phyloP scores from a whole-genome alignment of 2,888 invertebrate genomes.

The Parthenolecanium corni region DNA sequence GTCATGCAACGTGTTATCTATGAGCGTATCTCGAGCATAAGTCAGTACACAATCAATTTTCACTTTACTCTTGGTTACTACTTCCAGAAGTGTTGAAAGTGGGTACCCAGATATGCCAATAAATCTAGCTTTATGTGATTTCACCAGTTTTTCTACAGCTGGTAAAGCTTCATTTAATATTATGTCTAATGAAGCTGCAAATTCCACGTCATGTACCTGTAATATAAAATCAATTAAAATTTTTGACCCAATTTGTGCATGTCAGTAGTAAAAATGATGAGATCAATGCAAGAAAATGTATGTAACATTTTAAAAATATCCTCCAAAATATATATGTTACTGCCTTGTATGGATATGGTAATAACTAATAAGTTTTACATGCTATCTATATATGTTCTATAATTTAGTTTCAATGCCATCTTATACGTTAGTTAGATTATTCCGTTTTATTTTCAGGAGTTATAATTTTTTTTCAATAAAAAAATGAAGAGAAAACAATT shows the following conservation, averaged over 20 bases:
- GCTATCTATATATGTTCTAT: background rate
- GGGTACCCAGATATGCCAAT: slow-evolving; percentile 86
- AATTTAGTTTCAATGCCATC: background rate
- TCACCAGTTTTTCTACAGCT: slow-evolving; percentile 58
- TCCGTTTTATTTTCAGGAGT: no score
- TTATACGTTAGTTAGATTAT: no score
- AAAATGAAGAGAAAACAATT: no score
- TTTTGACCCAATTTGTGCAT: no score
- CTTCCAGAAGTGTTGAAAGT: slow-evolving; percentile 59
- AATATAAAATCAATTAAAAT: no score
- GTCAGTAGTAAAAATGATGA: background rate
- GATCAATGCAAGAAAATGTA: no score
- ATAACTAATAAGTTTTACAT: background rate
- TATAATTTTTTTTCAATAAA: no score
- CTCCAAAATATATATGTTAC: no score
- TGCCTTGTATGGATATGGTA: no score
- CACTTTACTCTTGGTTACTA: slow-evolving; percentile 52
- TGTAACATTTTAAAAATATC: no score
- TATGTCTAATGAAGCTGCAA: slow-evolving; percentile 54
- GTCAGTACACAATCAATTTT: slow-evolving; percentile 60
- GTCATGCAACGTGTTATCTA: slow-evolving; percentile 62
- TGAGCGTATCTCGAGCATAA: slow-evolving; percentile 67
- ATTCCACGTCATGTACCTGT: slow-evolving; percentile 87
- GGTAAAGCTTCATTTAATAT: slow-evolving; percentile 79
- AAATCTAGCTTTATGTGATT: slow-evolving; percentile 48